Evolutionary conservation across 2,113 vertebrate species (phyloP).

Genomic region (Hypanus sabinus): DNA sequence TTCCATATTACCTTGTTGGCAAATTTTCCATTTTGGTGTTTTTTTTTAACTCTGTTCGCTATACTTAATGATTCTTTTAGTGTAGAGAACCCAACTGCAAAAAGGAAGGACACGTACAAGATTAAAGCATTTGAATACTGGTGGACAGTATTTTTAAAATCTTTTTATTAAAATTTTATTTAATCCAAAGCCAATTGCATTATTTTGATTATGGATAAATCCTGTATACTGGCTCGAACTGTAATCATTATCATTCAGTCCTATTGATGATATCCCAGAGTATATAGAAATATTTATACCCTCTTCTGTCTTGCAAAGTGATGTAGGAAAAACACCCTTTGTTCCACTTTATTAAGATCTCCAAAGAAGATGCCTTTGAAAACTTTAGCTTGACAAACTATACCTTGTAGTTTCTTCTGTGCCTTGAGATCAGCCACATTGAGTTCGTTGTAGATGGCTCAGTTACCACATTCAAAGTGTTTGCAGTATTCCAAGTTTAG

Average conservation of each 20-base stretch:
- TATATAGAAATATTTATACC: not conserved
- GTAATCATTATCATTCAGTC: not conserved
- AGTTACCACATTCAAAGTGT: not conserved
- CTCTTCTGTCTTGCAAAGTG: not conserved
- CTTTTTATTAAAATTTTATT: not conserved
- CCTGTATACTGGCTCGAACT: not conserved
- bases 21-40: too few relatives aligned
- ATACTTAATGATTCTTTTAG: not conserved
- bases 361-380: not conserved
- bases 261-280: not conserved
- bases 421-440: not conserved
- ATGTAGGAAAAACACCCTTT: not conserved
- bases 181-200: not conserved
- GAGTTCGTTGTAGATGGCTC: not conserved
- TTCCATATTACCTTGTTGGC: too few relatives aligned
- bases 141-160: not conserved
- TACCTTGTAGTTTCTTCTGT: not conserved
- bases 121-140: not conserved
- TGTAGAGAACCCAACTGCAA: not conserved
- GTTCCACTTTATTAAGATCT: not conserved
- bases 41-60: too few relatives aligned
- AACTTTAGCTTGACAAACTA: not conserved
- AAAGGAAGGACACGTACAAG: not conserved
- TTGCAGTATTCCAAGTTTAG: not conserved
- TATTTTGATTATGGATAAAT: not conserved